Evolutionary conservation across 2,888 invertebrate species (phyloP).

Genomic region (Apodemia hepburni): DNA sequence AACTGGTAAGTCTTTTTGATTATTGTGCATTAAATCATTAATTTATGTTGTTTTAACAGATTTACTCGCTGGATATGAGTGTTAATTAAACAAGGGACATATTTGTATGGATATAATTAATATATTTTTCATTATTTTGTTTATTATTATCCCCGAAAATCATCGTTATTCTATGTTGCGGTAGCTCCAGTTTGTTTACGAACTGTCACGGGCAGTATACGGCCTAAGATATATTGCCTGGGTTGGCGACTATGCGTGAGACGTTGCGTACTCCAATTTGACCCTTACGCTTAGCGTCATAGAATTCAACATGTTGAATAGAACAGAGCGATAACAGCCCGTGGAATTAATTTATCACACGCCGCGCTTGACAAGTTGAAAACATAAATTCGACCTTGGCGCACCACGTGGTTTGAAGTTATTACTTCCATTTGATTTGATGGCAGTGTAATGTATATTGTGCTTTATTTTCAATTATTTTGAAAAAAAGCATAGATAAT

Average conservation of each 20-base stretch:
- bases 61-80: not conserved
- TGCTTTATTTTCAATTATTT: not conserved
- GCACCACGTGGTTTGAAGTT: constrained; percentile 75
- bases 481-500: not conserved
- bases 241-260: constrained; percentile 80
- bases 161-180: constrained; percentile 65
- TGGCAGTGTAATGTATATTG: constrained; percentile 24
- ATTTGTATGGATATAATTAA: not conserved
- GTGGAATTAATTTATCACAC: constrained; percentile 81
- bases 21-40: constrained; percentile 16
- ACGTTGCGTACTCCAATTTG: constrained; percentile 42
- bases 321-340: constrained; percentile 63
- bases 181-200: constrained; percentile 81
- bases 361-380: constrained; percentile 81
- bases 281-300: constrained; percentile 34
- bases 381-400: constrained; percentile 81
- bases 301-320: constrained; percentile 40
- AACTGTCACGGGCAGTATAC: constrained; percentile 81
- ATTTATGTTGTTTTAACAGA: not conserved
- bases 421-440: constrained; percentile 44
- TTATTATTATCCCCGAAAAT: constrained; percentile 31
- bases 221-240: constrained; percentile 81
- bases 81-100: not conserved
- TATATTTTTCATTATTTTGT: not conserved
- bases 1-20: constrained; percentile 59